Evolutionary conservation across 2,797 vertebrate species (phyloP).

Genomic region (Glossophaga mutica): DNA sequence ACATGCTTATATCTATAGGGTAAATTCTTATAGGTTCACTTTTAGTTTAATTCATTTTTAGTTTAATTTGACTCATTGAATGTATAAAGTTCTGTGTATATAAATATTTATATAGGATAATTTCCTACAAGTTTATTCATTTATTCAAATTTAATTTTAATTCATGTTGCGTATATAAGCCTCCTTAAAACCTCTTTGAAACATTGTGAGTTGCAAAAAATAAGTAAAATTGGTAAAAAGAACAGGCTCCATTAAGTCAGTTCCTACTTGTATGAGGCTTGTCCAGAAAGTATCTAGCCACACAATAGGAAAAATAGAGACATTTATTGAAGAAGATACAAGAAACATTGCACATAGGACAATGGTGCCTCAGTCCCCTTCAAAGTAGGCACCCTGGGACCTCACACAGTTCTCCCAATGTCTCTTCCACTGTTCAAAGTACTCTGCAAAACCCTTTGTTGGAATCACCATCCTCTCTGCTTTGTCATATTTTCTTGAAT

Average conservation of each 20-base stretch:
- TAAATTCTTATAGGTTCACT: not conserved
- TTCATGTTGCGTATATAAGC: not conserved
- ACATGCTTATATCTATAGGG: not conserved
- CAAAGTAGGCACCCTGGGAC: no score
- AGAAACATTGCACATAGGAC: no score
- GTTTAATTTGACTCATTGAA: conserved; percentile 36
- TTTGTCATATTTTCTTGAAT: no score
- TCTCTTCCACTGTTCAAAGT: no score
- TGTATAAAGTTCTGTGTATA: not conserved
- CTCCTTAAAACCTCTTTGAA: not conserved
- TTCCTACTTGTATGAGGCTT: not conserved
- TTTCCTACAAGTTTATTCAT: not conserved
- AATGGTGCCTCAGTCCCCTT: no score
- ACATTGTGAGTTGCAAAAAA: not conserved
- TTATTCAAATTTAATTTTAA: not conserved
- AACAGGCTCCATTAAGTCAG: not conserved
- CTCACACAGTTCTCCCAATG: no score
- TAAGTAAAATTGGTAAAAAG: not conserved
- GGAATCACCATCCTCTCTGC: no score
- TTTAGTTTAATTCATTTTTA: conserved; percentile 19
- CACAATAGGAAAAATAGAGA: no score
- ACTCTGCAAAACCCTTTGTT: no score
- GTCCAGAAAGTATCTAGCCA: no score
- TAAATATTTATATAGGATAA: not conserved
- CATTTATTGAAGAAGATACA: no score